Evolutionary conservation across 2,888 invertebrate genomes (phyloP).

Genomic region (Thumatha senex): DNA sequence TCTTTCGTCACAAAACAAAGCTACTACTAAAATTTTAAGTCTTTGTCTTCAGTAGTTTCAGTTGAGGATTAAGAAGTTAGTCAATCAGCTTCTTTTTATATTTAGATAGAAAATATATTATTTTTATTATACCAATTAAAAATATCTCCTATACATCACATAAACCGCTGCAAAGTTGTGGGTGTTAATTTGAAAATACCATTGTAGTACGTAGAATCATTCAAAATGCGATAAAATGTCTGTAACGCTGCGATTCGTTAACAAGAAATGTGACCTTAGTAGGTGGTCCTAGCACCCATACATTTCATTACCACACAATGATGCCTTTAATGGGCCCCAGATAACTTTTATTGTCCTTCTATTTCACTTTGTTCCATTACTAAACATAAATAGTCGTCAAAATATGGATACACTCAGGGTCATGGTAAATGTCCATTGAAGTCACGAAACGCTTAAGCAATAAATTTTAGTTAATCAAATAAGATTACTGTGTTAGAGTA

Average conservation of each 20-base stretch:
- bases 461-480: too few species aligned
- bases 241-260: constrained; percentile 44
- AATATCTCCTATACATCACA: not conserved
- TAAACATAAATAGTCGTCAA: constrained; percentile 49
- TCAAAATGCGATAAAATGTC: constrained; percentile 54
- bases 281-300: constrained; percentile 65
- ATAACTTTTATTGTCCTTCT: constrained; percentile 67
- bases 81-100: too few species aligned
- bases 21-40: too few species aligned
- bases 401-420: constrained; percentile 47
- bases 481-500: too few species aligned
- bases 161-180: constrained; percentile 6
- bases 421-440: constrained; percentile 29
- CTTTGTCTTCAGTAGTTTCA: too few species aligned
- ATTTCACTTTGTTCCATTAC: constrained; percentile 59
- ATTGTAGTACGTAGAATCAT: constrained; percentile 48
- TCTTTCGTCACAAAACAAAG: too few species aligned
- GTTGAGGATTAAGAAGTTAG: too few species aligned
- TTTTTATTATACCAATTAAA: too few species aligned
- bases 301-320: constrained; percentile 59
- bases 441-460: not conserved
- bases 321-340: constrained; percentile 42
- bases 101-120: too few species aligned
- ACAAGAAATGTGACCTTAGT: constrained; percentile 31
- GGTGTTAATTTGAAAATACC: constrained; percentile 46